Percentiles rank a stretch among this genome's conserved stretches.
These are phyloP conservation scores for Heteromurus nitidus DNA, from an alignment of 2,888 invertebrate genomes.

Conservation along the genomic window DNA sequence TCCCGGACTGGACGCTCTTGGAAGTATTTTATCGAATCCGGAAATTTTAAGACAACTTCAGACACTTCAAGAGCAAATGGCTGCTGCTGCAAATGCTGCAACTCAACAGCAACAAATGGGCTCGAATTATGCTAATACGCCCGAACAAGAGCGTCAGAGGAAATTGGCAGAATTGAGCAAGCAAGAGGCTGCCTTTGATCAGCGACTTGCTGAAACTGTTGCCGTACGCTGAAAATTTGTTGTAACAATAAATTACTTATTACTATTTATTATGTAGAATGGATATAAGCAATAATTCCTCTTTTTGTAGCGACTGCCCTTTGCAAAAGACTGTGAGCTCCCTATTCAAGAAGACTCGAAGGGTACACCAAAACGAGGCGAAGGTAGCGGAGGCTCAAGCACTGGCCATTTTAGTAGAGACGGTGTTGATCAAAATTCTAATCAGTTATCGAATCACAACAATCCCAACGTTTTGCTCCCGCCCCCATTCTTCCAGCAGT, in stretches of 20 bases:
- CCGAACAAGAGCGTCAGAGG: conserved; percentile 80
- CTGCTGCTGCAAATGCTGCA: conserved; percentile 76
- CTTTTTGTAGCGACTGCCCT: conserved; percentile 79
- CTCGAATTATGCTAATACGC: conserved; percentile 55
- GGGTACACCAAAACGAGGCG: conserved; percentile 74
- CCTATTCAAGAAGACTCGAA: conserved; percentile 54
- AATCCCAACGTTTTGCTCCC: conserved; percentile 65
- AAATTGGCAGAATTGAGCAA: conserved; percentile 83
- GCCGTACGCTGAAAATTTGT: conserved; percentile 77
- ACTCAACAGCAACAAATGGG: conserved; percentile 79
- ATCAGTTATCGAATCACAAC: conserved; percentile 59
- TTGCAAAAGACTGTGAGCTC: conserved; percentile 82
- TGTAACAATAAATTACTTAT: background rate
- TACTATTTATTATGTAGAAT: background rate
- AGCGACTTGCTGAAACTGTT: conserved; percentile 84
- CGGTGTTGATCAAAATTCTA: conserved; percentile 70
- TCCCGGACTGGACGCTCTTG: conserved; percentile 70
- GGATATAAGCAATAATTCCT: background rate
- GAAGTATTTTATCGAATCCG: conserved; percentile 86
- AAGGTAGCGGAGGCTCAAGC: conserved; percentile 66
- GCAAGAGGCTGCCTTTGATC: conserved; percentile 86
- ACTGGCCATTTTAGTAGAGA: conserved; percentile 2
- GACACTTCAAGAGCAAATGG: conserved; percentile 80
- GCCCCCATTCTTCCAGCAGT: conserved; percentile 72
- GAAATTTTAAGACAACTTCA: conserved; percentile 93